Base-by-base conservation (phyloP, 2,888 invertebrate species). In the Apotomis betuletana region DNA sequence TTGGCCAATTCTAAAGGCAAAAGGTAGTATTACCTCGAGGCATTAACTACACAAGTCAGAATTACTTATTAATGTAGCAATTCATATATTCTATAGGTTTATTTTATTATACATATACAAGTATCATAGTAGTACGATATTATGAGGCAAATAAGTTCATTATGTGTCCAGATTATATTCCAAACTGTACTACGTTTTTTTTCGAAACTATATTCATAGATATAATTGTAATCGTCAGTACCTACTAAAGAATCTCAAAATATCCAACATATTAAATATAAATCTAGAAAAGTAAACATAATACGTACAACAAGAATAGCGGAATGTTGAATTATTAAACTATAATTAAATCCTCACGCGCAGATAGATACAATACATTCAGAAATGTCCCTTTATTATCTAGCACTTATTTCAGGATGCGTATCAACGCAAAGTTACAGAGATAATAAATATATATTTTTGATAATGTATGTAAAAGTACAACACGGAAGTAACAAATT, bases 271-370 rank as follows among this genome's bases (percentile, higher is more conserved):
- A 46, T 15, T 44, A 60, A 60, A 60, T 46, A 38, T 2, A 58
- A 58, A 12, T 57, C 57, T 57, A 57, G 12, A 38, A 57, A 57
- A 36, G 12, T 57, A 38, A 57, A 57, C 5, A 5, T 36, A 57
- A 12, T 3, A 36, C n/a, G 38, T n/a, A 58, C 12, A 58, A 36
- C n/a, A 58, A 27, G 27, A 62, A 62, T 62, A 51, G 27, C 12
- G 62, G 62, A 63, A 63, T 63, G 62, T 63, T 15, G 52, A 4
- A 38, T 13, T 51, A 27, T 38, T 27, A n/a, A 51, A 5, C 10
- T 49, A 27, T 36, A 46, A 12, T 61, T 3, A 27, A 49, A 12
- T 49, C 49, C 49, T 9, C 49, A 49, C 9, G 9, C 49, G 49
- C 49, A 9, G 49, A 49, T 49, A 49, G 27, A 1, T 27, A 49